Percentiles rank a stretch among this genome's conserved stretches.
phyloP scores from a whole-genome alignment of 2,113 vertebrate species.

The Mandrillus leucophaeus region DNA sequence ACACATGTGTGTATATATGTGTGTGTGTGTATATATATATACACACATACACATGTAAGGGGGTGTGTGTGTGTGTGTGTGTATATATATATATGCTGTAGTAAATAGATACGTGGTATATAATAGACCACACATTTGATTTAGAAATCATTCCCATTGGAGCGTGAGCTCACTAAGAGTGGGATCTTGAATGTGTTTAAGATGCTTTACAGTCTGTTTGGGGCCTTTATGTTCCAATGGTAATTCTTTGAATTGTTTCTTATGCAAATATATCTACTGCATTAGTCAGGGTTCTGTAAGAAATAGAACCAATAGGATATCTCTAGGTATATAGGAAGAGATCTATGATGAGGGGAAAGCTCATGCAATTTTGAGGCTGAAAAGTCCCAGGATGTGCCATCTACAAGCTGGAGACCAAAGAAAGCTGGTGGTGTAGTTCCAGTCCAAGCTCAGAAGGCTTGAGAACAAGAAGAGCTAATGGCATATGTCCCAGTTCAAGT shows the following conservation, averaged over 20 bases:
- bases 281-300: background rate
- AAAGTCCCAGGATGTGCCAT: background rate
- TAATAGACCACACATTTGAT: background rate
- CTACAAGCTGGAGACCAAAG: background rate
- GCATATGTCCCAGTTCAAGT: background rate
- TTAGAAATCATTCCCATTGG: background rate
- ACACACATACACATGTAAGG: too few species aligned
- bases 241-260: background rate
- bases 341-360: background rate
- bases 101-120: background rate
- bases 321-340: too few species aligned
- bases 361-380: background rate
- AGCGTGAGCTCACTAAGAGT: background rate
- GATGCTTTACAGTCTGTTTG: background rate
- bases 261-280: background rate
- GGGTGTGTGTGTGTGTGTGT: fast-evolving
- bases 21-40: too few species aligned
- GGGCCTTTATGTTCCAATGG: background rate
- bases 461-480: background rate
- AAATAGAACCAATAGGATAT: too few species aligned
- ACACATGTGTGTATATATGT: background rate
- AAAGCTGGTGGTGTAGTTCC: background rate
- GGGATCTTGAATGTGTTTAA: background rate
- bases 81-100: too few species aligned
- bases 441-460: background rate